phyloP scores from a whole-genome alignment of 2,888 invertebrate genomes.

The Hydraecia micacea region DNA sequence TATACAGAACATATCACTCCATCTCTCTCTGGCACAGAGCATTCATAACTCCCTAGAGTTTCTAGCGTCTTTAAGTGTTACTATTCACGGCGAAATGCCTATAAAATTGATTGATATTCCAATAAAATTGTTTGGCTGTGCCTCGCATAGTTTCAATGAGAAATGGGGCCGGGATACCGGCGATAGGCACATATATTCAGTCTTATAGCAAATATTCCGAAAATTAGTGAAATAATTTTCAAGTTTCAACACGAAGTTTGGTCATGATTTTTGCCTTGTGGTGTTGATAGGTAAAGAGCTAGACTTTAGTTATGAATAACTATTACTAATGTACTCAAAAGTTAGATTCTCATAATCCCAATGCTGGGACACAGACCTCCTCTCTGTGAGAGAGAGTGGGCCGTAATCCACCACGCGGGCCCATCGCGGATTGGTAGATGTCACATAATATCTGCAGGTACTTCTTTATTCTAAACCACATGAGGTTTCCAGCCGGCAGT shows the following conservation, averaged over 20 bases:
- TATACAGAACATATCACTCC: constrained; percentile 5
- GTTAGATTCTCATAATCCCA: not conserved
- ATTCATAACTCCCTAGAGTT: constrained; percentile 41
- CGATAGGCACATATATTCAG: constrained; percentile 38
- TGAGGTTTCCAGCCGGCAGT: not conserved
- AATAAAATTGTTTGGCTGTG: constrained; percentile 63
- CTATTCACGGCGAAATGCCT: constrained; percentile 49
- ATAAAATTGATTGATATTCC: constrained; percentile 68
- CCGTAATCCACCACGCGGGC: no score
- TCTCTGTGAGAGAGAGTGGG: no score
- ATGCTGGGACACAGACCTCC: no score
- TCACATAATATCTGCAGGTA: no score
- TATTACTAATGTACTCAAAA: not conserved
- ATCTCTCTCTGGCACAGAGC: constrained; percentile 45
- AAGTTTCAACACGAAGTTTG: constrained; percentile 21
- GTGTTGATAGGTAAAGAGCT: not conserved
- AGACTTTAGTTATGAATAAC: not conserved
- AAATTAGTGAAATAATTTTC: constrained; percentile 45
- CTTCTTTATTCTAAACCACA: not conserved
- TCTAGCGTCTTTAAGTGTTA: constrained; percentile 52
- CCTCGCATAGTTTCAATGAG: constrained; percentile 59
- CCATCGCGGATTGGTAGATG: no score
- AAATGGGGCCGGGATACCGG: constrained; percentile 38
- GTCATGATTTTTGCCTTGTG: constrained; percentile 7
- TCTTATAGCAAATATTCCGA: constrained; percentile 29